A percentile compares a stretch with the other conserved stretches of the same genome.
These are phyloP conservation scores for Dolichallabes microphthalmus DNA, from an alignment of 2,113 vertebrate species.

Conservation along the genomic window DNA sequence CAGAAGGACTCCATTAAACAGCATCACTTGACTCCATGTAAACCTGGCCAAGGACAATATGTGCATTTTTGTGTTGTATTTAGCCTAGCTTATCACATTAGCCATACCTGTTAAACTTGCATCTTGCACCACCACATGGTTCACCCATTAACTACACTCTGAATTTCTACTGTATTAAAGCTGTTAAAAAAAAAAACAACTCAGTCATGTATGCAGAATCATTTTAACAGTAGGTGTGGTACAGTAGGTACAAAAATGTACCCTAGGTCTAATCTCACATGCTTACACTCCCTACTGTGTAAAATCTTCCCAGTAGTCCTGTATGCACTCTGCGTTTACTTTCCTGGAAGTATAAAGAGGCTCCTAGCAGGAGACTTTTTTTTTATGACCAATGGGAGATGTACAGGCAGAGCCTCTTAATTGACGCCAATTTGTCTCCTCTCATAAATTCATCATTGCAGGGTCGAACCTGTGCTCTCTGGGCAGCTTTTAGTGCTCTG, in stretches of 20 bases:
- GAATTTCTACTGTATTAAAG: background rate
- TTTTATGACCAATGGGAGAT: conserved; percentile 35
- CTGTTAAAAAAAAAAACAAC: too few relatives aligned
- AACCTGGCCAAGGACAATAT: background rate
- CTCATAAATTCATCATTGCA: conserved; percentile 53
- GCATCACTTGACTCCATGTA: background rate
- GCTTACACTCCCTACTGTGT: background rate
- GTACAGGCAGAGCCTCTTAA: conserved; percentile 26
- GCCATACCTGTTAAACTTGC: background rate
- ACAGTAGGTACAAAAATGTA: background rate
- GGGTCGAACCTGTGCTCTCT: conserved; percentile 38
- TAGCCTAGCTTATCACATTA: background rate
- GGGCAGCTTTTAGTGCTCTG: conserved; percentile 42
- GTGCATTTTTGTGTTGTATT: background rate
- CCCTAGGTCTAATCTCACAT: background rate
- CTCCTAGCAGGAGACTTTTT: conserved; percentile 4
- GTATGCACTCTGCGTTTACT: conserved; percentile 8
- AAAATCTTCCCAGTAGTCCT: background rate
- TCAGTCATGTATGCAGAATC: background rate
- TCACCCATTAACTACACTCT: background rate
- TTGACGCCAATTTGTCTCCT: conserved; percentile 51
- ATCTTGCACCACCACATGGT: background rate
- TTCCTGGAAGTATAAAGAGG: conserved; percentile 10
- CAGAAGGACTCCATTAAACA: background rate
- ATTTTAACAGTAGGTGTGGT: background rate